Evolutionary conservation across 2,888 invertebrate species (phyloP), one percentile per base, ranked within the genome.

Genomic region (Xestia ashworthii): DNA sequence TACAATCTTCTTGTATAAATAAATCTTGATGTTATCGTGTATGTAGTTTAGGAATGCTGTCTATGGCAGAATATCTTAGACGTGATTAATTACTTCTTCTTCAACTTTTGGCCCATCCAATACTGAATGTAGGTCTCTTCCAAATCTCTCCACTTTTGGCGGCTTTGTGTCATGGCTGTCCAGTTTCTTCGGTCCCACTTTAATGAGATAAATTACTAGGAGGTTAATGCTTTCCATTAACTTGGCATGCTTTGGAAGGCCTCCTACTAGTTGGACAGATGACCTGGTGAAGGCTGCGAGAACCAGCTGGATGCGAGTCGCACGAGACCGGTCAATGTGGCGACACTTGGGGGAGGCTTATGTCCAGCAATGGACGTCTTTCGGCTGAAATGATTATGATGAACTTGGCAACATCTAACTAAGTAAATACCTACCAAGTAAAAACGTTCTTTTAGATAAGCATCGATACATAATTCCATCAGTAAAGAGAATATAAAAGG

Each of bases 1-100:
- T 25, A 81, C 58, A 81, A 75, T 75, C 38, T 80, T 74, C 38
- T 60, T 50, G n/a, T 32, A 50, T 73, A 58, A 72, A 80, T 80
- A 73, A 25, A 50, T 50, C 3, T 58, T 14, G 60, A 80, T 73
- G 80, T 80, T 72, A 8, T 11, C 11, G 3, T 60, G 53, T 46
- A 80, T 41, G 53, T 1, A 25, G 19, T 41, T 71, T 48, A 0
- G 46, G 1, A 44, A 78, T n/a, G 19, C 9, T 48, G 14, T 60
- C 3, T 38, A 32, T 22, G 3, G 12, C 1, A 32, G 41, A 41
- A 41, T 25, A n/a, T 12, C 32, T 41, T 41, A n/a, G 55, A 12
- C n/a, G 5, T 53, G 53, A 53, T 53, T 11, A n/a, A 53, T 9
- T 22, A 53, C 22, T 19, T 48, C 48, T 48, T 48, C 48, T 48